phyloP scores from a whole-genome alignment of 2,797 vertebrate genomes.

The Sebastes goodei region DNA sequence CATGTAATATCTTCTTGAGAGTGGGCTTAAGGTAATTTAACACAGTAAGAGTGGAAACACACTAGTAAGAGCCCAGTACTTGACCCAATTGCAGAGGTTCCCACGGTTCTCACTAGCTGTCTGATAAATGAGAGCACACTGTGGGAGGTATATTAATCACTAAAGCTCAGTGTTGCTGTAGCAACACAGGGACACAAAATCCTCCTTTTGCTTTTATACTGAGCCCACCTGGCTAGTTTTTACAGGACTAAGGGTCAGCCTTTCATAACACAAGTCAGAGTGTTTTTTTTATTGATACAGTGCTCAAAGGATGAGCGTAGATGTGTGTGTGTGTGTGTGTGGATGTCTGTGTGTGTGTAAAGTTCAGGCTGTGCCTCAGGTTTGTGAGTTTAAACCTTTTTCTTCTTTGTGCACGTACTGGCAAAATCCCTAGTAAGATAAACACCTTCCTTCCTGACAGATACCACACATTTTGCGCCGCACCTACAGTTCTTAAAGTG shows the following conservation, averaged over 20 bases:
- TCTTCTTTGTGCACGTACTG: conserved; percentile 14
- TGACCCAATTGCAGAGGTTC: conserved; percentile 62
- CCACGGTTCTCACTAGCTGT: conserved; percentile 70
- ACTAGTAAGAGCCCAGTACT: conserved; percentile 29
- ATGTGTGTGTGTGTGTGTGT: background rate
- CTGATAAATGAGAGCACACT: conserved; percentile 67
- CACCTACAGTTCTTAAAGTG: conserved; percentile 19
- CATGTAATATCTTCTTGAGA: conserved; percentile 25
- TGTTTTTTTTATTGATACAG: conserved; percentile 46
- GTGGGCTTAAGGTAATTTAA: conserved; percentile 21
- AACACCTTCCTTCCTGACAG: conserved; percentile 55
- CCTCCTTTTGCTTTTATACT: conserved; percentile 60
- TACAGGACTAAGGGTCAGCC: conserved; percentile 52
- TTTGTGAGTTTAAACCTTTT: conserved; percentile 43
- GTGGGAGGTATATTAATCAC: conserved; percentile 81
- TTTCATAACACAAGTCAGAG: conserved; percentile 50
- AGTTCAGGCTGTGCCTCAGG: conserved; percentile 20
- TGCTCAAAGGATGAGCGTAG: conserved; percentile 32
- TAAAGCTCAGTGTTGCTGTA: conserved; percentile 56
- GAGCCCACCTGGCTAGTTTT: conserved; percentile 70
- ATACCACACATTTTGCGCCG: conserved; percentile 45
- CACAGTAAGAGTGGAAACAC: conserved; percentile 12
- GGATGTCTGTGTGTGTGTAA: conserved; percentile 6
- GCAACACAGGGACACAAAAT: conserved; percentile 63
- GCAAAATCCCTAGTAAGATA: conserved; percentile 55